Evolutionary conservation across 2,113 vertebrate species (phyloP), one percentile per base, ranked within the genome.

Genomic region (Chaetodon trifascialis): DNA sequence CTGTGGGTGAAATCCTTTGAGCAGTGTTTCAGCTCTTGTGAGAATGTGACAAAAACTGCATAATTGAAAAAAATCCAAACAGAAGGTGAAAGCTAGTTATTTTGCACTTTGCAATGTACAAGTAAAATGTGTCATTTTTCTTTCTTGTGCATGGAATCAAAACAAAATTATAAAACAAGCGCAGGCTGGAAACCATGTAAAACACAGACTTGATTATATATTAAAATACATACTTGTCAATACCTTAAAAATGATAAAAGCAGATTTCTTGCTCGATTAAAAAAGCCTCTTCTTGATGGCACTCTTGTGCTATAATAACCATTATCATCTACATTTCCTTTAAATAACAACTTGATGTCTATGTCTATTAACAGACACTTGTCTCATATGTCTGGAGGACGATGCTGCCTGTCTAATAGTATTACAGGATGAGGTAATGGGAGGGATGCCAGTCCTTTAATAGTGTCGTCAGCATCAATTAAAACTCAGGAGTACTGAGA

Each of bases 401-500:
- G 14, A 7, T 59, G 56, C 67, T 76, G 59, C 66, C 65, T 56
- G 76, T 84, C 54, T 84, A 88, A 91, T 80, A 73, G 74, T 63
- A 86, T 90, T 88, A 84, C 72, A 79, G 62, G 77, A 80, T 86
- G 66, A 86, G 82, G 54, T 69, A 62, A 80, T 49, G 51, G 67
- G 64, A 65, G 9, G 44, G 69, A 83, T 79, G 83, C 85, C 73
- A 79, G 14, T 62, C 85, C 74, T 85, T 81, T 36, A 84, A 71
- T 63, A 47, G 64, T 76, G 67, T 79, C n/a, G 71, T 90, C 87
- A 87, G 67, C 70, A 71, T 85, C 69, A 88, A 73, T 87, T 87
- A 87, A 73, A 89, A 58, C 49, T 75, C 46, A 86, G 42, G 62
- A 85, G 38, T 36, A 12, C 72, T 56, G 60, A 67, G 30, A 49